A percentile compares a stretch with the other conserved stretches of the same genome.
phyloP scores from a whole-genome alignment of 1,140 invertebrate species.

The Muscidifurax raptorellus region DNA sequence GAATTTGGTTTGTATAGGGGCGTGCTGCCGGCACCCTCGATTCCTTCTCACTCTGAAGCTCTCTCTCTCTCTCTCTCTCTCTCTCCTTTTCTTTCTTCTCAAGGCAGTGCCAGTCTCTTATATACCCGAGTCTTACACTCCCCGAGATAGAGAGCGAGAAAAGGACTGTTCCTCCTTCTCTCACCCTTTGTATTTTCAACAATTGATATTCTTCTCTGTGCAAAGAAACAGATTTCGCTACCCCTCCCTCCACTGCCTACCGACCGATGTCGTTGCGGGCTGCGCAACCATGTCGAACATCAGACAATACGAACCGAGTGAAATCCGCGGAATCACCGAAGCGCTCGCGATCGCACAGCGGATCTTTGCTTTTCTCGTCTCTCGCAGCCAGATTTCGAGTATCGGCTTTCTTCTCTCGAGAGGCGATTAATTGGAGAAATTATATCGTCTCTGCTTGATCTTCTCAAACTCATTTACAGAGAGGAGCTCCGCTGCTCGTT shows the following conservation, averaged over 20 bases:
- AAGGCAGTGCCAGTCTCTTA: constrained; percentile 49
- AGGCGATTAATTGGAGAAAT: constrained; percentile 20
- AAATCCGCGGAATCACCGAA: constrained; percentile 70
- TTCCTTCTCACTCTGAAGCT: constrained; percentile 24
- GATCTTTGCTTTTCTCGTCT: not conserved
- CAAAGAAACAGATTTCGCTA: constrained; percentile 73
- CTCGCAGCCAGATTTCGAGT: not conserved
- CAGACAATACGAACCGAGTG: constrained; percentile 69
- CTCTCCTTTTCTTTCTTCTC: constrained; percentile 40
- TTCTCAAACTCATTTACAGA: not conserved
- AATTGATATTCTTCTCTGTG: constrained; percentile 76
- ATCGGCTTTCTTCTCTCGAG: constrained; percentile 8
- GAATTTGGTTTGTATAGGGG: constrained; percentile 75
- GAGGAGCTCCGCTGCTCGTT: not conserved
- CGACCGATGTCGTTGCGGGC: constrained; percentile 27
- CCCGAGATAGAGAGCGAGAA: constrained; percentile 52
- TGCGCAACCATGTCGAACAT: constrained; percentile 69
- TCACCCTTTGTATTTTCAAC: constrained; percentile 75
- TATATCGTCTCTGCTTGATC: not conserved
- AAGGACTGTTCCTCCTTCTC: constrained; percentile 59
- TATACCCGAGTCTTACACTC: constrained; percentile 46
- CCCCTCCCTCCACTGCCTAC: constrained; percentile 54
- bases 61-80: constrained; percentile 50
- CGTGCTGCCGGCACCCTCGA: constrained; percentile 57
- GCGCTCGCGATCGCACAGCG: constrained; percentile 19